phyloP scores from a whole-genome alignment of 2,888 invertebrate genomes.

The Lasioglossum figueresi region DNA sequence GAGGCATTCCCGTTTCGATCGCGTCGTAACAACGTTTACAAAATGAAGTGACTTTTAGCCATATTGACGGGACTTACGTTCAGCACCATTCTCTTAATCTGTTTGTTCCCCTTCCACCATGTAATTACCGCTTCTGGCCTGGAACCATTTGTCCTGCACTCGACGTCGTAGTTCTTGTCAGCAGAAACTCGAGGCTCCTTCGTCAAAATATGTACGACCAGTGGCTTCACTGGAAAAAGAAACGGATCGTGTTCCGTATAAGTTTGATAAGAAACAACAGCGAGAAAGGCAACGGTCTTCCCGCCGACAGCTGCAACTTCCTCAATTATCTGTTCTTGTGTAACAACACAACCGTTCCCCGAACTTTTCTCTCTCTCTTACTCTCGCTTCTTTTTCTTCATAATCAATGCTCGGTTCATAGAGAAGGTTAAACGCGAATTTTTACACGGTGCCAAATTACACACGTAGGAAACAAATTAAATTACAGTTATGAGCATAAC shows the following conservation, averaged over 20 bases:
- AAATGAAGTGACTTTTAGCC: not conserved
- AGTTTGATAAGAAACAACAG: slow-evolving; percentile 32
- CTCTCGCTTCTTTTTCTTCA: no score
- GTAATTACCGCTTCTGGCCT: slow-evolving; percentile 93
- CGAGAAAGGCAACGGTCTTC: slow-evolving; percentile 2
- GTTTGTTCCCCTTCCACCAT: slow-evolving; percentile 95
- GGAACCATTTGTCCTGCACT: slow-evolving; percentile 94
- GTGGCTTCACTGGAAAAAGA: slow-evolving; percentile 91
- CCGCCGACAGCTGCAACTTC: slow-evolving; percentile 1
- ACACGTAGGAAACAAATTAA: not conserved
- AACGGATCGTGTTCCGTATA: slow-evolving; percentile 14
- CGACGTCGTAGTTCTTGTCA: slow-evolving; percentile 93
- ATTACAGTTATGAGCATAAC: no score
- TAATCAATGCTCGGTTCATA: not conserved
- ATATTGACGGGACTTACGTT: slow-evolving; percentile 87
- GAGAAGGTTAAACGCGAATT: not conserved
- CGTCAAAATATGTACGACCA: slow-evolving; percentile 92
- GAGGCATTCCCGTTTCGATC: not conserved
- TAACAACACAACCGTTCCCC: not conserved
- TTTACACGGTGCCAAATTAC: not conserved
- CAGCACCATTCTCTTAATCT: slow-evolving; percentile 91
- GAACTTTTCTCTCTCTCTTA: not conserved
- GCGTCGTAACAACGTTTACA: not conserved
- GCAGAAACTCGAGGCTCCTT: slow-evolving; percentile 93
- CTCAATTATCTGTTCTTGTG: not conserved